A percentile compares a stretch with the other conserved stretches of the same genome.
phyloP scores from a whole-genome alignment of 2,888 invertebrate genomes.

The Galeruca laticollis region DNA sequence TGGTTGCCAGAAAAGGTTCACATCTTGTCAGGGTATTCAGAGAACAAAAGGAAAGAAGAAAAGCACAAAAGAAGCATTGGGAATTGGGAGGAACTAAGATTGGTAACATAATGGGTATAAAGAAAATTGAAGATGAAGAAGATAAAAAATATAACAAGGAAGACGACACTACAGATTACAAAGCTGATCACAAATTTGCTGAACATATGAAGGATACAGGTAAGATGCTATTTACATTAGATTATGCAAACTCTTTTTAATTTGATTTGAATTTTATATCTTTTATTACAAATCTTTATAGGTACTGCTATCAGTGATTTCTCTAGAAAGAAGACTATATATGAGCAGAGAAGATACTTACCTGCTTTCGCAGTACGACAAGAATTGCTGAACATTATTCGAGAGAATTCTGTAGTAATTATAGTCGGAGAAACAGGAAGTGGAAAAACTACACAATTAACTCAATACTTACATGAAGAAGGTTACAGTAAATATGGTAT shows the following conservation, averaged over 20 bases:
- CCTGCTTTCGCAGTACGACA: constrained; percentile 97
- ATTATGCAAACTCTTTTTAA: too few relatives aligned
- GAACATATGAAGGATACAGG: constrained; percentile 87
- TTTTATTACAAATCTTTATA: constrained; percentile 27
- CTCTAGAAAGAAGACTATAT: constrained; percentile 85
- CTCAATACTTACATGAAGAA: constrained; percentile 97
- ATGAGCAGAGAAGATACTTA: constrained; percentile 89
- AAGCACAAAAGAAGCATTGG: constrained; percentile 99
- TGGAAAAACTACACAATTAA: constrained; percentile 97
- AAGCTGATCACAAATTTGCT: constrained; percentile 95
- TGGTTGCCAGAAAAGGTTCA: constrained; percentile 94
- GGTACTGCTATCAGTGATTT: constrained; percentile 82
- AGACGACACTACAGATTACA: constrained; percentile 85
- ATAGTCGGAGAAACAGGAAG: constrained; percentile 97
- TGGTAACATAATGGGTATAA: constrained; percentile 97
- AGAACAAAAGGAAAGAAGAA: constrained; percentile 96
- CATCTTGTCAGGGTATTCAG: constrained; percentile 89
- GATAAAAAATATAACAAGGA: constrained; percentile 75
- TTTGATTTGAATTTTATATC: background rate
- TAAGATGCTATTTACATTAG: constrained; percentile 11
- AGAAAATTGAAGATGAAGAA: constrained; percentile 82
- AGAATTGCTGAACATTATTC: constrained; percentile 89
- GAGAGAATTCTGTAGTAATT: constrained; percentile 94
- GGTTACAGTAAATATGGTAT: constrained; percentile 89
- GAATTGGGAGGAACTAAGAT: constrained; percentile 96